Conservation (phyloP, 2,113 vertebrate species). For the Phrynosoma blainvillii region DNA sequence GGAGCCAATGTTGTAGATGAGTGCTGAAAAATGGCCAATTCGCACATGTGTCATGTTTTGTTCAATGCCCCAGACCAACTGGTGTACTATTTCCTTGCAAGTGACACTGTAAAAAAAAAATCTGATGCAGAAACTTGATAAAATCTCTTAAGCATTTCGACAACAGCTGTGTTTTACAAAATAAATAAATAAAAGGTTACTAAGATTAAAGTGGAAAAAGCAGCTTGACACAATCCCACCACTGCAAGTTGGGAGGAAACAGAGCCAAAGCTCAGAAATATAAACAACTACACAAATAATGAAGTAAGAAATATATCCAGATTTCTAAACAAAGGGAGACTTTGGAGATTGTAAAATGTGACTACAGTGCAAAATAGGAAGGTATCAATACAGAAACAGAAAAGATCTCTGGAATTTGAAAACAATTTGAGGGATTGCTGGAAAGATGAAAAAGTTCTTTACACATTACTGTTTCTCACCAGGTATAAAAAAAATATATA, state of each 20-base stretch:
- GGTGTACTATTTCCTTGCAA: slow-evolving; percentile 57
- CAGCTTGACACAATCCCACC: slow-evolving; percentile 25
- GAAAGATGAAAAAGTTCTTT: not conserved
- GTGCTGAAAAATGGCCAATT: slow-evolving; percentile 50
- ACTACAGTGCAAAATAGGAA: slow-evolving; percentile 32
- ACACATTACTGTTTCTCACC: slow-evolving; percentile 19
- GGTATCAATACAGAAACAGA: not conserved
- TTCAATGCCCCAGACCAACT: slow-evolving; percentile 48
- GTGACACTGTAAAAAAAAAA: slow-evolving; percentile 29
- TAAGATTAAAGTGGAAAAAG: slow-evolving; percentile 40
- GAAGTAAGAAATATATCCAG: not conserved
- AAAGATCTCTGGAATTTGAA: not conserved
- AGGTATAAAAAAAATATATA: slow-evolving; percentile 17
- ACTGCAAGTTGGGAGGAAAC: not conserved
- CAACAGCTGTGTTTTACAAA: slow-evolving; percentile 12
- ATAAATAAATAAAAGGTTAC: slow-evolving; percentile 4
- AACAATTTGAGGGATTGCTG: not conserved
- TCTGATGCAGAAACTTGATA: slow-evolving; percentile 43
- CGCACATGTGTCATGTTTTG: slow-evolving; percentile 35
- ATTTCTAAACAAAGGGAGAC: slow-evolving; percentile 25
- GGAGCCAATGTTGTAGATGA: slow-evolving; percentile 42
- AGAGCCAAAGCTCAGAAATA: slow-evolving; percentile 21
- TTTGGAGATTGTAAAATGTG: slow-evolving; percentile 7
- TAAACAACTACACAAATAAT: not conserved
- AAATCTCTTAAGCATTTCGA: slow-evolving; percentile 37